Conservation (phyloP, 1,140 invertebrate species). For the Vanessa atalanta region DNA sequence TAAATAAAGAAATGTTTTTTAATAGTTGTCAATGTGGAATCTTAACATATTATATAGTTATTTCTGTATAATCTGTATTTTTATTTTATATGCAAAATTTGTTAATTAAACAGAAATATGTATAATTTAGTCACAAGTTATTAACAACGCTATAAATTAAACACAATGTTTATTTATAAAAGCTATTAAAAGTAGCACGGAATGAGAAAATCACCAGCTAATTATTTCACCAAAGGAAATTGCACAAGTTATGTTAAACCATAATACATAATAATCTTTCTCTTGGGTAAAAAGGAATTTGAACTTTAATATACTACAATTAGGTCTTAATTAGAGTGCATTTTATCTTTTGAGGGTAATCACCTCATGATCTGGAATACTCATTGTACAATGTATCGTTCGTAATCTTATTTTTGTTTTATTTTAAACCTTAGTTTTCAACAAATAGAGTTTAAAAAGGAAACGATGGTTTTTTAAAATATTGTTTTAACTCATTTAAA, state of each 20-base stretch:
- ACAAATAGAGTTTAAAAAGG: neutral
- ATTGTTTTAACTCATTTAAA: neutral
- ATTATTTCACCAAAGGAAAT: slow-evolving; percentile 40
- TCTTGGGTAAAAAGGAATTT: slow-evolving; percentile 13
- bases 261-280: slow-evolving; percentile 41
- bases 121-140: slow-evolving; percentile 4
- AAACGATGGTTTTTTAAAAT: neutral
- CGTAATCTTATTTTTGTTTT: slow-evolving; percentile 7
- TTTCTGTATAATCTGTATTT: no score
- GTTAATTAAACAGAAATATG: neutral
- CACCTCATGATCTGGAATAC: slow-evolving; percentile 38
- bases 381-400: slow-evolving; percentile 40
- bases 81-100: neutral
- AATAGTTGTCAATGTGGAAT: no score
- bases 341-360: slow-evolving; percentile 29
- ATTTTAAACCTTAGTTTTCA: neutral
- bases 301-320: slow-evolving; percentile 5
- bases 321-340: slow-evolving; percentile 15
- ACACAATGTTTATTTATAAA: slow-evolving; percentile 25
- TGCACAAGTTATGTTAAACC: slow-evolving; percentile 40
- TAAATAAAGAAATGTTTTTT: neutral
- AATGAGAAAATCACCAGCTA: slow-evolving; percentile 36
- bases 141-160: neutral
- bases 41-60: no score
- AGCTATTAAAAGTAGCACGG: slow-evolving; percentile 27